A percentile compares a stretch with the other conserved stretches of the same genome.
These are phyloP conservation scores for Dendrolimus houi DNA, from an alignment of 2,888 invertebrate species.

Conservation along the genomic window DNA sequence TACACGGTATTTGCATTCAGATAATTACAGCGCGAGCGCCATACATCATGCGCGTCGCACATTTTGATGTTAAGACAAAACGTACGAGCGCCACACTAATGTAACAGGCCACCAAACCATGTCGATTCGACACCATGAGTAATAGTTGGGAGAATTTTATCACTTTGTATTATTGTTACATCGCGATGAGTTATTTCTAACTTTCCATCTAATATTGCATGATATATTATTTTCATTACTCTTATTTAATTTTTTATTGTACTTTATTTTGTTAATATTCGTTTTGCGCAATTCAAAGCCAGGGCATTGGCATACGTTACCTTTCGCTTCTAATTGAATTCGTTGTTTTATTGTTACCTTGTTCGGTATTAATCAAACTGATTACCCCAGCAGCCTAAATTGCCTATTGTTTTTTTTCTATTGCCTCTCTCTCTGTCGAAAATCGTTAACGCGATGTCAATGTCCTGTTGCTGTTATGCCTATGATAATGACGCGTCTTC, in stretches of 20 bases:
- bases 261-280: constrained; percentile 64
- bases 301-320: constrained; percentile 92
- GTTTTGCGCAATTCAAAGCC: constrained; percentile 81
- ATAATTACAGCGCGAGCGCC: constrained; percentile 65
- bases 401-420: constrained; percentile 66
- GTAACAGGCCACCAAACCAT: constrained; percentile 49
- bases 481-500: constrained; percentile 12
- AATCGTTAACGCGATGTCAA: constrained; percentile 77
- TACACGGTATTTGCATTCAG: constrained; percentile 70
- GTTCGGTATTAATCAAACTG: constrained; percentile 74
- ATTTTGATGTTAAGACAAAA: constrained; percentile 69
- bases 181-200: constrained; percentile 62
- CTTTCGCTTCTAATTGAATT: constrained; percentile 72
- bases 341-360: constrained; percentile 68
- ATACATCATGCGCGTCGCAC: constrained; percentile 61
- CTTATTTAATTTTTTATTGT: constrained; percentile 25
- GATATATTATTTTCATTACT: constrained; percentile 72
- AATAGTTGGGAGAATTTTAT: constrained; percentile 66
- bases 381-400: constrained; percentile 69
- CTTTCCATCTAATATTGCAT: constrained; percentile 73
- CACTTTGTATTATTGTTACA: constrained; percentile 58
- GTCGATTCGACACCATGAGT: constrained; percentile 59
- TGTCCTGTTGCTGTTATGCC: constrained; percentile 78
- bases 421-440: constrained; percentile 40
- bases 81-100: constrained; percentile 32